Base-by-base conservation (phyloP, 2,113 vertebrate genomes). In the Dipodomys ordii region DNA sequence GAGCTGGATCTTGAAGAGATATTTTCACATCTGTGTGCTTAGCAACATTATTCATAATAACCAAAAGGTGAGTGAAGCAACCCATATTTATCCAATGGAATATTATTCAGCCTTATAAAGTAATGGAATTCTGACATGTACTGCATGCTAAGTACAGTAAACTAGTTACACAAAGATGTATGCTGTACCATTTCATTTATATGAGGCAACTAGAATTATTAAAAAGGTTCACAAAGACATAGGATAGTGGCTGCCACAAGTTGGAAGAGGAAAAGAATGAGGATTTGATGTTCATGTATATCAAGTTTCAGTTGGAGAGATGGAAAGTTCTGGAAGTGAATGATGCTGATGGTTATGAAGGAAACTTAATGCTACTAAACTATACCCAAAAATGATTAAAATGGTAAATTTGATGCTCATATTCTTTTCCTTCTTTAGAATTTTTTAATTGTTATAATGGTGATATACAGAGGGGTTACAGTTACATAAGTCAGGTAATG, bases 71-170 rank as follows among this genome's bases (percentile, higher is more conserved):
- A 16, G 73, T 78, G 19, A 27, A 46, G n/a, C 35, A 64, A 23
- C 15, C 27, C 22, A 0, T 44, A 1, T 35, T 39, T 12, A 12
- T 25, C 19, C 1, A 3, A 0, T 18, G 65, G 83, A 19, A 0
- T 60, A 18, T 7, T 35, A 18, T 23, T 46, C 11, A 28, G 32
- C 25, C 60, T 68, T 86, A 9, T 20, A 82, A 76, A 81, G 44
- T 32, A 46, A 91, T 68, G 73, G 18, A 9, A 18, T n/a, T 64
- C 3, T 30, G 71, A 35, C 30, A 32, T 20, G 6, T 22, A 16
- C 27, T 32, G 0, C 7, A 15, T 16, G 30, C 80, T 60, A 9
- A 3, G 28, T n/a, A 60, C 60, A 76, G 65, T 46, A 83, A 72
- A 7, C 20, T 23, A 67, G 60, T 46, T 27, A n/a, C 39, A 25